Evolutionary conservation across 2,888 invertebrate genomes (phyloP).

Genomic region (Mellilla xanthometata): DNA sequence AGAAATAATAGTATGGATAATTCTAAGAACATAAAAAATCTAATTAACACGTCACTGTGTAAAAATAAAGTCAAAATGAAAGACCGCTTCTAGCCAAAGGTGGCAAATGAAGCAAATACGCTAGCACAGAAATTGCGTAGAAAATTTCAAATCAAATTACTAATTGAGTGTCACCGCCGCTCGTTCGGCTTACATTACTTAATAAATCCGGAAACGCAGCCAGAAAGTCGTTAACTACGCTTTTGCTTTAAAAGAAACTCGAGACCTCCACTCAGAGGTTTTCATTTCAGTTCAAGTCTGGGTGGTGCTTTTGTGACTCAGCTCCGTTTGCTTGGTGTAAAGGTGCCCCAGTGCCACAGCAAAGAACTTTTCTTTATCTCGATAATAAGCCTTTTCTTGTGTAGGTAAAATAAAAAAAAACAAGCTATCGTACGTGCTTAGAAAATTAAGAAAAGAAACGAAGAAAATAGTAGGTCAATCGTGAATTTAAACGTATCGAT

Average conservation of each 20-base stretch:
- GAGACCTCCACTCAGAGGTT: conserved; percentile 60
- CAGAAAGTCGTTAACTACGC: conserved; percentile 62
- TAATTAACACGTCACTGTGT: conserved; percentile 2
- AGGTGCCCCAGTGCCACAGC: conserved; percentile 34
- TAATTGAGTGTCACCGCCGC: conserved; percentile 66
- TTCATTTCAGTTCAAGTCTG: conserved; percentile 62
- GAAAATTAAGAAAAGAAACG: neutral
- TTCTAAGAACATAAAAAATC: neutral
- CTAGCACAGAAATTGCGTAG: conserved; percentile 46
- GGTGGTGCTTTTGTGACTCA: conserved; percentile 48
- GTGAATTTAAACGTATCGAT: conserved; percentile 48
- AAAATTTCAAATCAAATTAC: conserved; percentile 62
- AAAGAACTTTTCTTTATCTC: conserved; percentile 39
- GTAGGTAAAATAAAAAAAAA: conserved; percentile 2
- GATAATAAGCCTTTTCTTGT: conserved; percentile 37
- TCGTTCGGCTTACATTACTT: conserved; percentile 64
- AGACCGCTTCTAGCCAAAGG: conserved; percentile 21
- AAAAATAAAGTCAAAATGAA: conserved; percentile 10
- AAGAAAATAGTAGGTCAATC: conserved; percentile 4
- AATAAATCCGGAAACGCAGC: conserved; percentile 59
- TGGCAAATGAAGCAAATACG: conserved; percentile 27
- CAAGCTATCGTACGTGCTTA: conserved; percentile 20
- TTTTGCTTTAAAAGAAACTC: conserved; percentile 63
- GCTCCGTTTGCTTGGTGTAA: conserved; percentile 45
- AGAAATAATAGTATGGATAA: neutral